These are phyloP conservation scores for Entosphenus tridentatus DNA, from an alignment of 2,113 vertebrate genomes.

Conservation along the genomic window DNA sequence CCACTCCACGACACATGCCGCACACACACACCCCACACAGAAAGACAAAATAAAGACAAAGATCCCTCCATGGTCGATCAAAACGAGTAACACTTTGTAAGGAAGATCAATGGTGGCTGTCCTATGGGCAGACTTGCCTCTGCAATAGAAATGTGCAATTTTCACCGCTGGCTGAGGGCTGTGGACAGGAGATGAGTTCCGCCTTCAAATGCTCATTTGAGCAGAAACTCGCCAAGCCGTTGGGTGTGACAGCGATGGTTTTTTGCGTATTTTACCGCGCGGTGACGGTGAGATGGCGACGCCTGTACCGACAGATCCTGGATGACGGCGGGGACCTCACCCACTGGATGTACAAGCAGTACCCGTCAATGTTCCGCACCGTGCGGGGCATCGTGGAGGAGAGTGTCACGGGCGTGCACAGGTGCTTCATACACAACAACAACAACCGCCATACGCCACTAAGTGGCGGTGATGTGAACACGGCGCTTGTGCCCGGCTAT, in stretches of 20 bases:
- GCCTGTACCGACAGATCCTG: conserved; percentile 38
- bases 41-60: too few relatives aligned
- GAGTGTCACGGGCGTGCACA: conserved; percentile 92
- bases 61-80: too few relatives aligned
- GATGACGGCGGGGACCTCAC: conserved; percentile 93
- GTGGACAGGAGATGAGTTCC: too few relatives aligned
- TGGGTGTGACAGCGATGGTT: too few relatives aligned
- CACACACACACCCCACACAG: not conserved
- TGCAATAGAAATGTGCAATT: too few relatives aligned
- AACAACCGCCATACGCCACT: conserved; percentile 11
- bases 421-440: conserved; percentile 21
- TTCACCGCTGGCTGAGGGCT: too few relatives aligned
- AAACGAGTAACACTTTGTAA: too few relatives aligned
- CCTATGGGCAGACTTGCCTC: too few relatives aligned
- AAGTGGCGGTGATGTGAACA: conserved; percentile 9
- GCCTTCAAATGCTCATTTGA: conserved; percentile 30
- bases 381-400: conserved; percentile 89
- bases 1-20: not conserved
- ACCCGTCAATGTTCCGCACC: conserved; percentile 85
- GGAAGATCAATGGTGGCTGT: too few relatives aligned
- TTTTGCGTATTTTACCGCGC: too few relatives aligned
- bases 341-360: conserved; percentile 98
- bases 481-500: too few relatives aligned
- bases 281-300: not conserved
- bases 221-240: conserved; percentile 28